These are phyloP conservation scores for Leucophenga varia DNA, from an alignment of 1,140 invertebrate species.

Conservation along the genomic window DNA sequence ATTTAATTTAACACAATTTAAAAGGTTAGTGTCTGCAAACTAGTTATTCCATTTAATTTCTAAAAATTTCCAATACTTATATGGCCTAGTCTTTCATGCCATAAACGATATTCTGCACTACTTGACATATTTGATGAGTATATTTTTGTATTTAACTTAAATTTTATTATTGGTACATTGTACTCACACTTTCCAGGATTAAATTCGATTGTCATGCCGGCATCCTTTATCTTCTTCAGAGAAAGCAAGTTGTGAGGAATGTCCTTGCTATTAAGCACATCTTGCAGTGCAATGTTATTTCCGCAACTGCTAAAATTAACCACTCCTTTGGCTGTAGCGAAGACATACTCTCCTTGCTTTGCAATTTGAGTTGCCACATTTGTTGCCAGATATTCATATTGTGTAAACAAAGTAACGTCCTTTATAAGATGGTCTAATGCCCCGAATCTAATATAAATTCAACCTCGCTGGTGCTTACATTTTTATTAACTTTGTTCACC, in stretches of 20 bases:
- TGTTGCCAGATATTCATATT: slow-evolving; percentile 10
- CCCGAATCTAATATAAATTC: slow-evolving; percentile 43
- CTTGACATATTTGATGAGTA: neutral
- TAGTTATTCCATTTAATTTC: too few species aligned
- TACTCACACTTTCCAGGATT: slow-evolving; percentile 11
- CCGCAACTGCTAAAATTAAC: slow-evolving; percentile 3
- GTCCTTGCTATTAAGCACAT: slow-evolving; percentile 8
- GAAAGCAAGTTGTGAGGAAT: slow-evolving; percentile 17
- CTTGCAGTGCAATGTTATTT: neutral
- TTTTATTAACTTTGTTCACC: too few species aligned
- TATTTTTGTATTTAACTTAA: slow-evolving; percentile 16
- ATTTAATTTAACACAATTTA: too few species aligned
- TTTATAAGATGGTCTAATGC: slow-evolving; percentile 45
- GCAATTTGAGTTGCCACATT: slow-evolving; percentile 16
- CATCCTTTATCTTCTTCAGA: slow-evolving; percentile 6
- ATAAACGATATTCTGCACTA: too few species aligned
- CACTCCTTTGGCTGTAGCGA: slow-evolving; percentile 4
- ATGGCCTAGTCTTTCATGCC: too few species aligned
- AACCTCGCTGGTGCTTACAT: slow-evolving; percentile 1
- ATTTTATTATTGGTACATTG: slow-evolving; percentile 10
- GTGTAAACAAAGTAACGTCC: slow-evolving; percentile 27
- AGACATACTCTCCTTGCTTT: slow-evolving; percentile 21
- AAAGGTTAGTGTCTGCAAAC: too few species aligned
- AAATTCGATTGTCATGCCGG: slow-evolving; percentile 7
- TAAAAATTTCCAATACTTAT: too few species aligned